Evolutionary conservation across 2,113 vertebrate genomes (phyloP).

Genomic region (Bubo blakistoni): DNA sequence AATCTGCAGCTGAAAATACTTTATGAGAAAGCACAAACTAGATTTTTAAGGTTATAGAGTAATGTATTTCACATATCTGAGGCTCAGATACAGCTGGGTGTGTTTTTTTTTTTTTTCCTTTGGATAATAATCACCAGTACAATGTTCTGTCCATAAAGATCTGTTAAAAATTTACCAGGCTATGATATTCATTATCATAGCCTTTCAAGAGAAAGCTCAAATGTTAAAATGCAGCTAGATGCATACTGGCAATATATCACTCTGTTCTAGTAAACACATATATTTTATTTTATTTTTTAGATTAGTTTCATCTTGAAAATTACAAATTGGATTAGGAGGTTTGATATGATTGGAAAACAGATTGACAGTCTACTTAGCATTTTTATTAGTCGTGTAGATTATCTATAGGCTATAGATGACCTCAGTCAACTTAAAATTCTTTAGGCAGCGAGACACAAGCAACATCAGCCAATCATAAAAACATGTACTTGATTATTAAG

Average conservation of each 20-base stretch:
- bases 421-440: conserved; percentile 63
- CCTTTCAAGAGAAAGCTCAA: not conserved
- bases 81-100: not conserved
- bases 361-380: conserved; percentile 58
- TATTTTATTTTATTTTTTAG: conserved; percentile 22
- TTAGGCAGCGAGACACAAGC: conserved; percentile 50
- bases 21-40: conserved; percentile 1
- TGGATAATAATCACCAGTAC: not conserved
- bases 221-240: not conserved
- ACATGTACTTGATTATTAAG: conserved; percentile 68
- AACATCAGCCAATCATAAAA: conserved; percentile 69
- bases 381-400: conserved; percentile 69
- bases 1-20: not conserved
- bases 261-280: not conserved
- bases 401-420: conserved; percentile 66
- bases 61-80: not conserved
- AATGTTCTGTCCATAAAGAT: conserved; percentile 4
- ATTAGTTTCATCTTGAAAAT: conserved; percentile 55
- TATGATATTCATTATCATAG: not conserved
- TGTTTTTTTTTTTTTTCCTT: not conserved
- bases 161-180: conserved; percentile 37
- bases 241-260: not conserved
- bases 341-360: conserved; percentile 42
- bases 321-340: conserved; percentile 51
- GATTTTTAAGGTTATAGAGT: conserved; percentile 18